Evolutionary conservation across 2,888 invertebrate genomes (phyloP), one percentile per base, ranked within the genome.

Genomic region (Cataglyphis altisquamis): DNA sequence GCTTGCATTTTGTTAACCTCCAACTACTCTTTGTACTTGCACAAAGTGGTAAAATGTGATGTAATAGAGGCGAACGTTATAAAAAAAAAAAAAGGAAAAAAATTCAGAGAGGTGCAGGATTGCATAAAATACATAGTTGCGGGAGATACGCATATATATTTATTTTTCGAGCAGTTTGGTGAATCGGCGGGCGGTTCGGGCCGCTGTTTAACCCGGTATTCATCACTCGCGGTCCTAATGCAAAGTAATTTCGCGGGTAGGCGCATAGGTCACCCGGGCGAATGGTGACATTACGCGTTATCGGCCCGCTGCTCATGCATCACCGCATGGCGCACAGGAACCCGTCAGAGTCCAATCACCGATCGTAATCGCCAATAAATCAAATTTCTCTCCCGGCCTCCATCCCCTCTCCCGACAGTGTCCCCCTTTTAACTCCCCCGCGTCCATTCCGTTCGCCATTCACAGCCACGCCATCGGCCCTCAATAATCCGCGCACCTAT

Each of bases 341-440:
- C 85, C 87, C 84, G 86, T 88, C 90, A 89, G 90, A 87, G 90
- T 92, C 92, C 91, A 93, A 93, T 93, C 91, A 91, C 88, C 91
- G 91, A 91, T 92, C 89, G 90, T 93, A 93, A 93, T 93, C 93
- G 92, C 84, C 90, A 90, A 92, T 93, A 93, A 93, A 93, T 93
- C 92, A 92, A 91, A 92, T 89, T 91, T 89, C 88, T 75, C 86
- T 72, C 63, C 67, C 52, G 4, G 62, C 74, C 60, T 21, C 21
- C 21, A 25, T 57, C 45, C n/a, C n/a, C 70, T 36, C 60, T 41
- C 29, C 57, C 57, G 60, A 62, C 55, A 67, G 45, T 25, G 10
- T 29, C 36, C 25, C 25, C 81, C 70, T 32, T 72, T 55, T 70
- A 67, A 39, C 29, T 12, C 63, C 15, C 29, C 41, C 60, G 29